Base-by-base conservation (phyloP, 1,140 invertebrate species). In the Caenorhabditis remanei region DNA sequence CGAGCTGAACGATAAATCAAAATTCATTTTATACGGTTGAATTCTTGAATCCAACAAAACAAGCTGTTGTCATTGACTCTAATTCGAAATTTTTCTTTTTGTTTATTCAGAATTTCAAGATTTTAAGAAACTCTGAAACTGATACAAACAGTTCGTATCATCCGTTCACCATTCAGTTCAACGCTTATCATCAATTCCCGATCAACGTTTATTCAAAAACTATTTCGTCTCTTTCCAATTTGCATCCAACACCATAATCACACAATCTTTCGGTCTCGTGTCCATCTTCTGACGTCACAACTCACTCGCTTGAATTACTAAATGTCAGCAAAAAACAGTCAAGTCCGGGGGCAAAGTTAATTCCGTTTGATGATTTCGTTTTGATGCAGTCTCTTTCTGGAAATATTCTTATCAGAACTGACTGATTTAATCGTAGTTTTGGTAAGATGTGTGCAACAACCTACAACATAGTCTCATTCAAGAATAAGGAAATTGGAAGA, bases 281-380 rank as follows among this genome's bases (percentile, higher is more conserved):
- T 11, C n/a, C 11, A 5, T 21, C 24, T 63, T 21, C n/a, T 14
- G 32, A 63, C 61, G 61, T 63, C 61, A 63, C 61, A 63, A 63
- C 21, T 58, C 19, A 53, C 50, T 53, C 16, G 2, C 13, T 14
- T 32, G 24, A 63, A 63, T 63, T 63, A 63, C 61, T 40, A 63
- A 63, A 63, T 63, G 61, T 63, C 61, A 63, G 61, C 61, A 63
- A 63, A 63, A 58, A 58, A 58, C 55, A 58, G 55, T 19, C 32
- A 2, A 53, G 50, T 63, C 24, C 61, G 14, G 19, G 55, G 55
- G 11, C 55, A 63, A 32, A 63, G 61, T 63, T 63, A 40, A 32
- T 32, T 63, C 61, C 56, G 32, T 32, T 32, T 21, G 50, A 53
- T 53, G 50, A 53, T 53, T 53, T 53, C 13, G 16, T 11, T 58